Evolutionary conservation across 2,797 vertebrate genomes (phyloP), one percentile per base, ranked within the genome.

Genomic region (Bradypodion ventrale): DNA sequence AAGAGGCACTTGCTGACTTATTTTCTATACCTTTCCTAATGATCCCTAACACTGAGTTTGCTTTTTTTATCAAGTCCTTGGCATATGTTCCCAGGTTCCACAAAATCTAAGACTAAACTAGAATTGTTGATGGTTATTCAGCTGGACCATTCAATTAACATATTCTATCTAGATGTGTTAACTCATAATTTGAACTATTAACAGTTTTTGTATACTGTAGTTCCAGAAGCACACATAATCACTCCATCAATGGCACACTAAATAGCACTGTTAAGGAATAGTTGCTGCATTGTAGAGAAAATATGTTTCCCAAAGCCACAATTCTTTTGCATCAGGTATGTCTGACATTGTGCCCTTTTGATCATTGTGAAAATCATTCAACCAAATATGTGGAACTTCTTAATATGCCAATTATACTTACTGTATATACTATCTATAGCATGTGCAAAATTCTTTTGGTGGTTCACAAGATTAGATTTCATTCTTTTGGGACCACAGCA

Each of bases 351-450:
- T 70, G 35, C 21, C 27, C 52, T 69, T 68, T 29, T 32, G 23
- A 60, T 62, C 65, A 35, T 63, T n/a, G n/a, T 32, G 42, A 63
- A 82, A 74, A 74, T 49, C n/a, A 75, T 52, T 75, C 56, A n/a
- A 40, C 40, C 72, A 72, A 72, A 62, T 62, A n/a, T 82, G 21
- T 70, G 35, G n/a, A 35, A 32, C n/a, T 82, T 37, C 68, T 81
- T 62, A 59, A 35, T 46, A 70, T 83, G 32, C 37, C 37, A n/a
- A n/a, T n/a, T n/a, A n/a, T n/a, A n/a, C n/a, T n/a, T n/a, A n/a
- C n/a, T n/a, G n/a, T n/a, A n/a, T n/a, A n/a, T n/a, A n/a, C n/a
- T n/a, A n/a, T n/a, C n/a, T n/a, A n/a, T n/a, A n/a, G n/a, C n/a
- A n/a, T n/a, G n/a, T n/a, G n/a, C n/a, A n/a, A n/a, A n/a, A n/a